phyloP scores from a whole-genome alignment of 2,113 vertebrate species.

The Ophiodon elongatus region DNA sequence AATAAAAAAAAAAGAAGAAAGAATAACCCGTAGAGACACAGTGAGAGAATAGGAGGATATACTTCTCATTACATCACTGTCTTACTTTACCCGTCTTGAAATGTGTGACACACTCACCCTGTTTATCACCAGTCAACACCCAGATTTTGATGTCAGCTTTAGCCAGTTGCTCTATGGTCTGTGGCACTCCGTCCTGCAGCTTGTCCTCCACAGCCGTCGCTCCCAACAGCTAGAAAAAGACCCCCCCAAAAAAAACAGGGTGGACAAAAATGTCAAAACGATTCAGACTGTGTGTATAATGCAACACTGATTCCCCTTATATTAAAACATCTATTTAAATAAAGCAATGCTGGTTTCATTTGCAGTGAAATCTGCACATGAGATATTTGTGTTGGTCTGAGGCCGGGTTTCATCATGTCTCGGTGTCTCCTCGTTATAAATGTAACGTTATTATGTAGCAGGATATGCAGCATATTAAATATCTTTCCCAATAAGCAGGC shows the following conservation, averaged over 20 bases:
- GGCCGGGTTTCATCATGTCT: not conserved
- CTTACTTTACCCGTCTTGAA: not conserved
- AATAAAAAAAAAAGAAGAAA: no score
- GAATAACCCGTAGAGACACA: no score
- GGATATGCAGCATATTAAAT: not conserved
- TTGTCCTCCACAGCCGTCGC: slow-evolving; percentile 96
- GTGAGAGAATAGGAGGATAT: not conserved
- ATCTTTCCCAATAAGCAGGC: not conserved
- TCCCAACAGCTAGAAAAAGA: slow-evolving; percentile 86
- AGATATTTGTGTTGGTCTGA: not conserved
- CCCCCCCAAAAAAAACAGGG: slow-evolving; percentile 24
- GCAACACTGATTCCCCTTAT: no score
- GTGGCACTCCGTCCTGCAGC: slow-evolving; percentile 93
- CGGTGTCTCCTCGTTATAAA: not conserved
- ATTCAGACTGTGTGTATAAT: not conserved
- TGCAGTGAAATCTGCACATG: not conserved
- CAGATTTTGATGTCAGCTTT: slow-evolving; percentile 96
- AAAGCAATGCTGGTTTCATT: not conserved
- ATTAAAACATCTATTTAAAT: not conserved
- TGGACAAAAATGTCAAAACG: not conserved
- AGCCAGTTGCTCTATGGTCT: slow-evolving; percentile 90
- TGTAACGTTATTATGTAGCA: not conserved
- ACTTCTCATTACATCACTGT: not conserved
- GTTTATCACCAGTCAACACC: slow-evolving; percentile 97
- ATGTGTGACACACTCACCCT: slow-evolving; percentile 83